Evolutionary conservation across 2,888 invertebrate species (phyloP).

Genomic region (Leuctra nigra): DNA sequence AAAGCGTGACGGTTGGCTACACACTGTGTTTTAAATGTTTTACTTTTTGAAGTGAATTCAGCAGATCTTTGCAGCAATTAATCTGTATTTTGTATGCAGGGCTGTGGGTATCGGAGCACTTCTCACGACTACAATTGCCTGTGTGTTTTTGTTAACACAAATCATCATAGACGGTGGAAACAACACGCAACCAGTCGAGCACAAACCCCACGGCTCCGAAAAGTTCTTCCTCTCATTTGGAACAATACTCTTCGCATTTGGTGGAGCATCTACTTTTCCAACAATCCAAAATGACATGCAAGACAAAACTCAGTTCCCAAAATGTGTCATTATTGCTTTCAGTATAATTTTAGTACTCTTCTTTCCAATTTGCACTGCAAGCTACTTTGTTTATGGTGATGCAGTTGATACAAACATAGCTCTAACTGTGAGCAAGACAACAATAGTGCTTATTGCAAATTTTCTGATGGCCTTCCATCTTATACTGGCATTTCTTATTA

Average conservation of each 20-base stretch:
- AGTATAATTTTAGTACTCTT: conserved; percentile 51
- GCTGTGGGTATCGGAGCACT: conserved; percentile 57
- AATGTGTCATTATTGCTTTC: conserved; percentile 53
- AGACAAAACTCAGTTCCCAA: conserved; percentile 57
- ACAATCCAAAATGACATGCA: conserved; percentile 74
- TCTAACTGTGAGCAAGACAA: conserved; percentile 47
- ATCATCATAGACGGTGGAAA: conserved; percentile 48
- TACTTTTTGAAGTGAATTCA: too few relatives aligned
- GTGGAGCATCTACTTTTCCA: conserved; percentile 68
- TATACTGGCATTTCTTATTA: conserved; percentile 58
- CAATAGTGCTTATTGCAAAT: conserved; percentile 50
- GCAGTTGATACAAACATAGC: conserved; percentile 53
- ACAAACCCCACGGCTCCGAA: conserved; percentile 49
- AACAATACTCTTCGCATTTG: conserved; percentile 62
- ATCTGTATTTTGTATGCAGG: too few relatives aligned
- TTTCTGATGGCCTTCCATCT: conserved; percentile 58
- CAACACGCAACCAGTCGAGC: conserved; percentile 41
- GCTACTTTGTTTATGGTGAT: conserved; percentile 58
- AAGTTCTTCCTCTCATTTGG: conserved; percentile 65
- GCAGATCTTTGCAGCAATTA: too few relatives aligned
- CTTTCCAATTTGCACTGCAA: conserved; percentile 53
- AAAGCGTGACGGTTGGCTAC: too few relatives aligned
- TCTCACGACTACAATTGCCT: conserved; percentile 53
- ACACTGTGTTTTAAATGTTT: too few relatives aligned
- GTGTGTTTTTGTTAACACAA: conserved; percentile 55